Evolutionary conservation across 2,113 vertebrate genomes (phyloP).

Genomic region (Thunnus maccoyii): DNA sequence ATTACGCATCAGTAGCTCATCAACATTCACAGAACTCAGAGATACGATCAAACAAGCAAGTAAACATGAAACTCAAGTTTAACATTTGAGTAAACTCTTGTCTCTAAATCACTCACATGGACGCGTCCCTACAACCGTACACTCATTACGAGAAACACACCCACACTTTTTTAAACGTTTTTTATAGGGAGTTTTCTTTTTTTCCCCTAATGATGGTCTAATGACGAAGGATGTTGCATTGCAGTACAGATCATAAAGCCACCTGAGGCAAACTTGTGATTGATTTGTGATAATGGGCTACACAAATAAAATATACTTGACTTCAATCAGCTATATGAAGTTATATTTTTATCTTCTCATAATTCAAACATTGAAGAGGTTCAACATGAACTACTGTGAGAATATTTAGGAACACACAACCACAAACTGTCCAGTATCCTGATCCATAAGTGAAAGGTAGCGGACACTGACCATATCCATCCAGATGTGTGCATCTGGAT

Average conservation of each 20-base stretch:
- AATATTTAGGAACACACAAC: neutral
- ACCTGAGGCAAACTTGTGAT: too few species aligned
- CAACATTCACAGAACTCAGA: neutral
- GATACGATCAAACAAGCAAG: constrained; percentile 2
- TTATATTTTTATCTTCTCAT: neutral
- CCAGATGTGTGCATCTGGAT: too few species aligned
- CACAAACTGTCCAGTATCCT: neutral
- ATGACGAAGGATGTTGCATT: too few species aligned
- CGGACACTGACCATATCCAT: neutral
- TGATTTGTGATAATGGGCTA: too few species aligned
- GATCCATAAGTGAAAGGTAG: neutral
- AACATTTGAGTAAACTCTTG: neutral
- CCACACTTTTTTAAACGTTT: too few species aligned
- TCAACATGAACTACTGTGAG: neutral
- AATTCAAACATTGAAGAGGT: neutral
- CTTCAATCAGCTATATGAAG: neutral
- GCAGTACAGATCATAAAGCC: too few species aligned
- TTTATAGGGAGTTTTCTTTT: too few species aligned
- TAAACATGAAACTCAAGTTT: constrained; percentile 21
- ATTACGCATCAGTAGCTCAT: neutral
- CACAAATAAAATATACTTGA: too few species aligned
- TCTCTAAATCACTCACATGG: constrained; percentile 1
- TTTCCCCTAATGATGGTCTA: too few species aligned
- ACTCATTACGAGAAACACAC: constrained; percentile 1
- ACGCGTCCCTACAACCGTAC: neutral